Base-by-base conservation (phyloP, 1,140 invertebrate species). In the Parasteatoda tepidariorum region DNA sequence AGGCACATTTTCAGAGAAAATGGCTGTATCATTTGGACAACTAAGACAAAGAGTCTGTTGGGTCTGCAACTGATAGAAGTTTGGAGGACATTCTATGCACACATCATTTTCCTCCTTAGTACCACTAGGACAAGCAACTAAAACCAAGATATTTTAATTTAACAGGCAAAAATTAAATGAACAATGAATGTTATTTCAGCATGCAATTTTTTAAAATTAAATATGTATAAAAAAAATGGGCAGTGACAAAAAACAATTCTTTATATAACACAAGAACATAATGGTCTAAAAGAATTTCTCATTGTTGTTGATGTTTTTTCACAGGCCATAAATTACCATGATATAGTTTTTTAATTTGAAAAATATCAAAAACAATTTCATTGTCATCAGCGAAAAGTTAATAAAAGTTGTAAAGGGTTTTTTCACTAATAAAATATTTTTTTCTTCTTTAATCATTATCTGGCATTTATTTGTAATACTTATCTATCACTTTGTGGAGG, bases 61-160 rank as follows among this genome's bases (percentile, higher is more conserved):
- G 18, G 55, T 2, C 28, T 33, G 24, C 22, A 62, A 55, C 59
- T 75, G 73, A 61, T 48, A 62, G 26, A 24, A 9, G 26, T 57
- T 57, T 18, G 0, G 3, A 15, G 33, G 57, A 28, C 73, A 75
- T n/a, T 2, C 7, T 18, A 62, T 5, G 22, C 73, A 75, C 6
- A 7, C 15, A 41, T 34, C 33, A 62, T 59, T 41, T 26, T 34
- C 38, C 41, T 75, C 73, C 24, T 38, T 61, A 9, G 33, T 61
- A 34, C 73, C 73, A 62, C 54, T 18, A 0, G 73, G 73, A 22
- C 73, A 75, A 59, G 57, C 73, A 75, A 75, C 73, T 75, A 38
- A 26, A 75, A 61, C 9, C 31, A 1, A 59, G 31, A 57, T n/a
- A 34, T 9, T 34, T 26, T 11, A 13, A 26, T 28, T 54, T 28